Evolutionary conservation across 1,140 invertebrate species (phyloP), one percentile per base, ranked within the genome.

Genomic region (Nebria ingens): DNA sequence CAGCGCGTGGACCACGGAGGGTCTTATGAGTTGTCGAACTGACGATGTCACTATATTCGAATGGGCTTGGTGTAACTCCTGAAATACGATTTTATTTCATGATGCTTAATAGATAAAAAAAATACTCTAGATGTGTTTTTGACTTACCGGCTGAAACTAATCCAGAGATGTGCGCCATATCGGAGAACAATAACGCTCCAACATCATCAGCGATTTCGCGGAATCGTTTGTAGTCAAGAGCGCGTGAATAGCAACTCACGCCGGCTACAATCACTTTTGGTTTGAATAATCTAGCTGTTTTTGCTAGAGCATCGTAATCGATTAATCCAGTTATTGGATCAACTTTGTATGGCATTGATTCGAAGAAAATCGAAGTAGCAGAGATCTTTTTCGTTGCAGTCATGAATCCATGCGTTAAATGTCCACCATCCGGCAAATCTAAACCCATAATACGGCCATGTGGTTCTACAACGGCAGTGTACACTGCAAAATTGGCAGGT

Each of bases 271-370:
- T 98, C 2, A 98, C 66, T 62, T 86, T 86, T 0, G 97, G 97
- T 58, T 91, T 89, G 70, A 97, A 99, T 0, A 94, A 74, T 61
- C 76, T 82, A 0, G 95, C 93, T 29, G 82, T 86, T 62, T 87
- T 79, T 9, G 84, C 83, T 29, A 98, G 70, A 64, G 84, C 81
- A 56, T 97, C 91, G 66, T 98, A 98, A 73, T 99, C 91, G 56
- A 99, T 98, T 0, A 95, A 68, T 21, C 95, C 97, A 13, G 90
- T 94, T 51, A 73, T 67, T 2, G 85, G 79, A 68, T 97, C 72
- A 0, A 89, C 86, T 74, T 97, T 97, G 66, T 99, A 99, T 2
- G 95, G 95, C 86, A 98, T 92, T 12, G 93, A 97, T 75, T 99
- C 95, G 70, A 98, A 99, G 75, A 95, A 98, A 38, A 98, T 87